Conservation (phyloP, 1,140 invertebrate genomes). For the Drosophila eugracilis region DNA sequence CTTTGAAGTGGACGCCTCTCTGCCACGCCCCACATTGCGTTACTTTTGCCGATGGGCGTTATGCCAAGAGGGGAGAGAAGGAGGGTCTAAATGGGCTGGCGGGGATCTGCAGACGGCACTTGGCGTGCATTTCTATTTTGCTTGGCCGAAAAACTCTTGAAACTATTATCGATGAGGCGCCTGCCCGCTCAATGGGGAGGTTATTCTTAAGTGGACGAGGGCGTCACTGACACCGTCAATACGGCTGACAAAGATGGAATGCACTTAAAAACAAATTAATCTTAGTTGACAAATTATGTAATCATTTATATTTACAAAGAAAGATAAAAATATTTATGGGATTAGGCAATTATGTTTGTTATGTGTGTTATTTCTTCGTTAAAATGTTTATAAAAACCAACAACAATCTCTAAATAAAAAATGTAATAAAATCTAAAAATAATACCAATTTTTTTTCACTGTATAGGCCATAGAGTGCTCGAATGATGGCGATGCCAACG, state of each 20-base stretch:
- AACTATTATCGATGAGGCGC: slow-evolving; percentile 72
- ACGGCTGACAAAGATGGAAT: not conserved
- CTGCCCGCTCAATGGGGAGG: slow-evolving; percentile 8
- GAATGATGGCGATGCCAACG: slow-evolving; percentile 52
- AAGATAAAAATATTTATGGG: not conserved
- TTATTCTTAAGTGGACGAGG: slow-evolving; percentile 47
- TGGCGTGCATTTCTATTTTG: slow-evolving; percentile 65
- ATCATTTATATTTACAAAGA: not conserved
- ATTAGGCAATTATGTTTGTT: not conserved
- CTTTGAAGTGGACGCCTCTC: slow-evolving; percentile 66
- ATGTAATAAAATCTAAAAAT: too few relatives aligned
- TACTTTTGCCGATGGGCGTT: slow-evolving; percentile 25
- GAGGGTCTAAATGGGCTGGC: slow-evolving; percentile 3
- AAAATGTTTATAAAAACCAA: too few relatives aligned
- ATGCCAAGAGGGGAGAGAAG: slow-evolving; percentile 1
- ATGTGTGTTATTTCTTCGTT: too few relatives aligned
- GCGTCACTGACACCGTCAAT: slow-evolving; percentile 55
- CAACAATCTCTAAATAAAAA: too few relatives aligned
- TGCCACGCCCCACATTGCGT: slow-evolving; percentile 24
- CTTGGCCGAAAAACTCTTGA: slow-evolving; percentile 73
- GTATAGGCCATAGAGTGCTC: slow-evolving; percentile 28
- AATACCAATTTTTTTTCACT: not conserved
- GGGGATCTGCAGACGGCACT: slow-evolving; percentile 50
- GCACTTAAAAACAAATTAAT: not conserved
- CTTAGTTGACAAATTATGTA: too few relatives aligned